These are phyloP conservation scores for Atrichornis clamosus DNA, from an alignment of 2,113 vertebrate genomes.

Conservation along the genomic window DNA sequence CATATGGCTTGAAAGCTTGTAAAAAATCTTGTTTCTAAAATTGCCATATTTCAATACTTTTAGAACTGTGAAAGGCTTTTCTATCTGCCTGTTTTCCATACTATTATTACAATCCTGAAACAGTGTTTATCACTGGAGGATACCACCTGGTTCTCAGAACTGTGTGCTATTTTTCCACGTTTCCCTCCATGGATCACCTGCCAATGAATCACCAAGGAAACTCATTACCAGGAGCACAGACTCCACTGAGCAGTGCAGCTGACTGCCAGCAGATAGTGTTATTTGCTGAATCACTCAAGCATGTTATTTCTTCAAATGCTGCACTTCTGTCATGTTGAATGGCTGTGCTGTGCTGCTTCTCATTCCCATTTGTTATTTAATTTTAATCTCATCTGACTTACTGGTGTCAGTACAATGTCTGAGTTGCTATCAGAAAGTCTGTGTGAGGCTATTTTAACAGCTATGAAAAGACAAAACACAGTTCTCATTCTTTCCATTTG, in stretches of 20 bases:
- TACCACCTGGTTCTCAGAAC: neutral
- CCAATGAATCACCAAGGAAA: constrained; percentile 42
- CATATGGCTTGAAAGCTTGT: neutral
- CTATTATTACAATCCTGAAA: neutral
- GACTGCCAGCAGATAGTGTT: neutral
- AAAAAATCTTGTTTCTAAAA: neutral
- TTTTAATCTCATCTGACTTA: constrained; percentile 24
- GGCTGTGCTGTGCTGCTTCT: neutral
- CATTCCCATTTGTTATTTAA: neutral
- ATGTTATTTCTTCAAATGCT: neutral
- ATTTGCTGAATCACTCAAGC: neutral
- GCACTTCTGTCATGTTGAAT: neutral
- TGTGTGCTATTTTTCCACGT: neutral
- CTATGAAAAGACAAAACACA: neutral
- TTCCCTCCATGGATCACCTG: constrained; percentile 12
- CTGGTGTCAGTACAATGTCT: neutral
- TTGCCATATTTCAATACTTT: neutral
- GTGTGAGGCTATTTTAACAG: neutral
- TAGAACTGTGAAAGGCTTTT: neutral
- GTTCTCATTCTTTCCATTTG: neutral
- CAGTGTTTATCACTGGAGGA: neutral
- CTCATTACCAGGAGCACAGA: neutral
- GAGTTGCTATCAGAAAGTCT: neutral
- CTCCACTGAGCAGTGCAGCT: neutral
- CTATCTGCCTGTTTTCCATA: neutral